phyloP scores from a whole-genome alignment of 1,140 invertebrate genomes.

The Drosophila repletoides region DNA sequence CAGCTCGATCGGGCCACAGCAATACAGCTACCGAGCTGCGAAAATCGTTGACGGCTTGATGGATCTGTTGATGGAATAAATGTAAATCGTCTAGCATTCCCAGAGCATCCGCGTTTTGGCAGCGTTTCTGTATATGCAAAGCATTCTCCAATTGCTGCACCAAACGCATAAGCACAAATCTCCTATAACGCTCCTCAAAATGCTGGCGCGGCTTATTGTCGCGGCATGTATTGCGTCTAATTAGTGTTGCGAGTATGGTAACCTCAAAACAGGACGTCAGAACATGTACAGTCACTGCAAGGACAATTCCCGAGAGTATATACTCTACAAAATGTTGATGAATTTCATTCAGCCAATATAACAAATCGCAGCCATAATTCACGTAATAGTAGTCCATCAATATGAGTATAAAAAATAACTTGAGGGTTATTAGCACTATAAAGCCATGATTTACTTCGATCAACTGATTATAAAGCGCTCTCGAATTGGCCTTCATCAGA shows the following conservation, averaged over 20 bases:
- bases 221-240: conserved; percentile 24
- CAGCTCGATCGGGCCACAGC: conserved; percentile 48
- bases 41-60: conserved; percentile 49
- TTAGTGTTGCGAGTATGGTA: conserved; percentile 18
- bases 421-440: conserved; percentile 32
- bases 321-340: conserved; percentile 16
- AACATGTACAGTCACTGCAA: conserved; percentile 25
- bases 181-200: conserved; percentile 52
- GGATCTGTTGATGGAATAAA: conserved; percentile 40
- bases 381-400: conserved; percentile 43
- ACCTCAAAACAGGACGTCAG: conserved; percentile 41
- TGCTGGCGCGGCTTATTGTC: conserved; percentile 28
- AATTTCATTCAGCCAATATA: conserved; percentile 49
- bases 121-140: conserved; percentile 31
- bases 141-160: conserved; percentile 51
- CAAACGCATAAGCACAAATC: conserved; percentile 58
- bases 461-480: background rate
- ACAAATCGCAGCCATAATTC: conserved; percentile 36
- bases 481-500: background rate
- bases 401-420: conserved; percentile 29
- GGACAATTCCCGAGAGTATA: conserved; percentile 27
- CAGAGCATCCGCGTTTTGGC: background rate
- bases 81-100: conserved; percentile 5
- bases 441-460: conserved; percentile 26
- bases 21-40: conserved; percentile 43